These are phyloP conservation scores for Rhizomys pruinosus DNA, from an alignment of 2,113 vertebrate genomes.

Conservation along the genomic window DNA sequence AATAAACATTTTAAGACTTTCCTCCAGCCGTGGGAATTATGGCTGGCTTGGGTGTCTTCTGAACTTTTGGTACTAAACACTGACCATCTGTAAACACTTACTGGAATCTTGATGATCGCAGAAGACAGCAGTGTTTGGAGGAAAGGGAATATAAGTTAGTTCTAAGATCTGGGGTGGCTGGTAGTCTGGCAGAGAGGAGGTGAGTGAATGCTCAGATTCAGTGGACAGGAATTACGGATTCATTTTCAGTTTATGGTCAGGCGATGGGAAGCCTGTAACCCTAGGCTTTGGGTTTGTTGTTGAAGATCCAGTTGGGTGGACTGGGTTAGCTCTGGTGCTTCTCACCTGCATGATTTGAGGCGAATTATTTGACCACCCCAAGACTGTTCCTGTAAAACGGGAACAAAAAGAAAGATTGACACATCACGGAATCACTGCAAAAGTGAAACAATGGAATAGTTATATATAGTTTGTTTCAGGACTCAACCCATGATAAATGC, in stretches of 20 bases:
- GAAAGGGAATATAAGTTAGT: neutral
- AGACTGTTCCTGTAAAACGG: neutral
- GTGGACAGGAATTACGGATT: neutral
- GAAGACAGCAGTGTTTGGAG: constrained; percentile 68
- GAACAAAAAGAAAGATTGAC: neutral
- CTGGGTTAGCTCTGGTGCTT: neutral
- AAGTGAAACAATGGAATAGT: constrained; percentile 1
- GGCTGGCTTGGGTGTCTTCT: constrained; percentile 79
- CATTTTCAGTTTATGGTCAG: neutral
- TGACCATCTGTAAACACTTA: constrained; percentile 81
- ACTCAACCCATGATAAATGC: neutral
- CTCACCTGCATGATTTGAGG: neutral
- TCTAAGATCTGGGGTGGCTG: constrained; percentile 26
- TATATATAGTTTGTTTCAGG: constrained; percentile 10
- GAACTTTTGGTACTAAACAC: constrained; percentile 76
- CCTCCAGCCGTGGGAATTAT: constrained; percentile 74
- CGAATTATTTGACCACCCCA: neutral
- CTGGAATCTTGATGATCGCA: constrained; percentile 67
- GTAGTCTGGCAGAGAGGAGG: neutral
- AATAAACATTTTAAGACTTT: constrained; percentile 79
- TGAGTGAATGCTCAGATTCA: neutral
- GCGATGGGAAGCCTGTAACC: neutral
- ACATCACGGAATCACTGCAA: neutral
- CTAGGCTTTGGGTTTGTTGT: neutral
- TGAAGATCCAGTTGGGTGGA: neutral